Conservation (phyloP, 2,888 invertebrate genomes). For the Scaptomyza caliginosa region DNA sequence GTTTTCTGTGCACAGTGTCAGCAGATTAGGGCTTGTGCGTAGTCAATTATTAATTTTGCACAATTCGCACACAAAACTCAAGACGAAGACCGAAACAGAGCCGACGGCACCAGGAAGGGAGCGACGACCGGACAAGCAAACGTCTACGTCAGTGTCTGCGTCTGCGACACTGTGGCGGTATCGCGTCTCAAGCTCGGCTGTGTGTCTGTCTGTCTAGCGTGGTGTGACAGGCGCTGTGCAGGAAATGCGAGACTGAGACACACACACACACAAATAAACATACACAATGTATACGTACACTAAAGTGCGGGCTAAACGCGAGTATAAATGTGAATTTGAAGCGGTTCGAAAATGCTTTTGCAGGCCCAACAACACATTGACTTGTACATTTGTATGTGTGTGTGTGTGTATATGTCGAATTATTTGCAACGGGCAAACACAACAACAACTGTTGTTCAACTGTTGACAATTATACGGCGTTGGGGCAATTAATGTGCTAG, state of each 20-base stretch:
- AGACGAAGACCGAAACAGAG: too few relatives aligned
- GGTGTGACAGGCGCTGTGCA: conserved; percentile 23
- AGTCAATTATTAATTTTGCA: conserved; percentile 23
- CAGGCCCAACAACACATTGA: conserved; percentile 35
- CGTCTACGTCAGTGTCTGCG: conserved; percentile 14
- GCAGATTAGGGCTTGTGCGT: conserved; percentile 16
- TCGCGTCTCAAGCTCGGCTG: conserved; percentile 28
- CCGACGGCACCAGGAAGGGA: conserved; percentile 13
- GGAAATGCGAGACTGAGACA: conserved; percentile 37
- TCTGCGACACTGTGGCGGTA: conserved; percentile 1
- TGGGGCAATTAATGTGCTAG: conserved; percentile 53
- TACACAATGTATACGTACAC: neutral
- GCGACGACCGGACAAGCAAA: conserved; percentile 36
- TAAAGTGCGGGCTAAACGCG: conserved; percentile 21
- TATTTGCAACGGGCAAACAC: conserved; percentile 28
- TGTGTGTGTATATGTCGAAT: conserved; percentile 18
- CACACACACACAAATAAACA: neutral
- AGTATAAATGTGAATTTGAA: conserved; percentile 21
- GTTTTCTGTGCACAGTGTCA: conserved; percentile 30
- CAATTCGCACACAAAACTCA: conserved; percentile 17
- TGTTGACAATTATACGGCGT: conserved; percentile 60
- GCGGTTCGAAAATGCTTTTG: conserved; percentile 44
- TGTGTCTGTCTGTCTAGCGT: conserved; percentile 8
- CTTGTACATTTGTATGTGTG: neutral
- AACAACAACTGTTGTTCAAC: conserved; percentile 31